A percentile compares a stretch with the other conserved stretches of the same genome.
phyloP scores from a whole-genome alignment of 2,888 invertebrate species.

The Unio delphinus region DNA sequence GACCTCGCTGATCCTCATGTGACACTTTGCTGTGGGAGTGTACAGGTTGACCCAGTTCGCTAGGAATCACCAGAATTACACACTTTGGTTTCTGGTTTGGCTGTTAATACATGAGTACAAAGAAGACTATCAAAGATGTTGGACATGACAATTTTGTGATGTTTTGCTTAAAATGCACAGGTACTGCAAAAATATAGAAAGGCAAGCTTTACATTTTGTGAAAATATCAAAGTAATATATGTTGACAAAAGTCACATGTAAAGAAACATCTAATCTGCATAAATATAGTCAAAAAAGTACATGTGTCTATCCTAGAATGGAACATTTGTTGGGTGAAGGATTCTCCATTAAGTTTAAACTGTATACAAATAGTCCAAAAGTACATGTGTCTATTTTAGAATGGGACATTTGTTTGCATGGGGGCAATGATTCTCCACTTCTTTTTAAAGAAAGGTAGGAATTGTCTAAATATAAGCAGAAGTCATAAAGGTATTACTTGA shows the following conservation, averaged over 20 bases:
- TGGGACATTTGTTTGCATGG: too few species aligned
- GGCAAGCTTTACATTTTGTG: too few species aligned
- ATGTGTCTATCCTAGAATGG: background rate
- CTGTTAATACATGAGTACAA: constrained; percentile 10
- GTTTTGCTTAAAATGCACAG: background rate
- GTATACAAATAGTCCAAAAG: too few species aligned
- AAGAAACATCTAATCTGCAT: background rate
- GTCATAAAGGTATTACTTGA: too few species aligned
- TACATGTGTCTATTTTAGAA: too few species aligned
- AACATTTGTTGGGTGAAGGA: too few species aligned
- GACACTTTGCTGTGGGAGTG: constrained; percentile 35
- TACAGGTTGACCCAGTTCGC: constrained; percentile 37
- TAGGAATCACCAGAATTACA: constrained; percentile 53
- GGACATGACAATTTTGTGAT: background rate
- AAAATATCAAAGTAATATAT: too few species aligned
- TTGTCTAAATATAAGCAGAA: too few species aligned
- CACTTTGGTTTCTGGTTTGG: constrained; percentile 27
- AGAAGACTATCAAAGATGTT: background rate
- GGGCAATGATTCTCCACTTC: too few species aligned
- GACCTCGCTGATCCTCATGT: constrained; percentile 38
- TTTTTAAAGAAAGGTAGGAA: too few species aligned
- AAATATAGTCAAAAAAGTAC: background rate
- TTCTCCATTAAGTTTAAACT: too few species aligned
- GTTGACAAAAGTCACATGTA: background rate
- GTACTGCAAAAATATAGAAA: too few species aligned